These are phyloP conservation scores for Platyscapa corneri DNA, from an alignment of 1,140 invertebrate species.

Conservation along the genomic window DNA sequence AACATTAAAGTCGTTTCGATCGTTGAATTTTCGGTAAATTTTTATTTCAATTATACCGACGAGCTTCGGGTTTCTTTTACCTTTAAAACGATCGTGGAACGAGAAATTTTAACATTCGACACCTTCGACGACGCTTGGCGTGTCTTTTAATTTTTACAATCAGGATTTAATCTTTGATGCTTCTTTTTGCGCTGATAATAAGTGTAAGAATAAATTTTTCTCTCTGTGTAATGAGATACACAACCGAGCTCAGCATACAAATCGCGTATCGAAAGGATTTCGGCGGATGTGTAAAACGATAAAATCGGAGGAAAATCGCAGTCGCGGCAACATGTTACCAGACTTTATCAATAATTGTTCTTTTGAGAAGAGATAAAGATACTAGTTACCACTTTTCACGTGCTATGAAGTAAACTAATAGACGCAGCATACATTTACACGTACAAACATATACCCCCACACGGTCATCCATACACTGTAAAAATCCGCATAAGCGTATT, in stretches of 20 bases:
- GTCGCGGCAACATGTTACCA: slow-evolving; percentile 19
- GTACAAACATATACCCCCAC: background rate
- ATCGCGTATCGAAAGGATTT: slow-evolving; percentile 5
- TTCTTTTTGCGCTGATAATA: background rate
- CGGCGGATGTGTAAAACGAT: background rate
- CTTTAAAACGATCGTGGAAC: too few species aligned
- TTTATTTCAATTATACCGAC: too few species aligned
- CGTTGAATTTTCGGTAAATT: too few species aligned
- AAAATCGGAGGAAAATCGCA: slow-evolving; percentile 9
- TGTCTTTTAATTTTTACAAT: too few species aligned
- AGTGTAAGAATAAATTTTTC: slow-evolving; percentile 9
- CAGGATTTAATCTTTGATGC: too few species aligned
- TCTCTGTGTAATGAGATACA: background rate
- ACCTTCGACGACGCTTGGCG: too few species aligned
- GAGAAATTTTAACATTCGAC: too few species aligned
- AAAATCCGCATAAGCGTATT: slow-evolving; percentile 32
- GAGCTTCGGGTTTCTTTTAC: too few species aligned
- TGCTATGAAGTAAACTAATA: slow-evolving; percentile 34
- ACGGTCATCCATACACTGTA: background rate
- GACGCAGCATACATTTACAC: background rate
- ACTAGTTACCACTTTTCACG: slow-evolving; percentile 52
- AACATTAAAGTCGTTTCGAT: too few species aligned
- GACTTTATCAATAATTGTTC: slow-evolving; percentile 28
- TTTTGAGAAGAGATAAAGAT: slow-evolving; percentile 35
- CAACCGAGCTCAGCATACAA: slow-evolving; percentile 47